phyloP scores from a whole-genome alignment of 2,797 vertebrate genomes.

The Microchirus variegatus region DNA sequence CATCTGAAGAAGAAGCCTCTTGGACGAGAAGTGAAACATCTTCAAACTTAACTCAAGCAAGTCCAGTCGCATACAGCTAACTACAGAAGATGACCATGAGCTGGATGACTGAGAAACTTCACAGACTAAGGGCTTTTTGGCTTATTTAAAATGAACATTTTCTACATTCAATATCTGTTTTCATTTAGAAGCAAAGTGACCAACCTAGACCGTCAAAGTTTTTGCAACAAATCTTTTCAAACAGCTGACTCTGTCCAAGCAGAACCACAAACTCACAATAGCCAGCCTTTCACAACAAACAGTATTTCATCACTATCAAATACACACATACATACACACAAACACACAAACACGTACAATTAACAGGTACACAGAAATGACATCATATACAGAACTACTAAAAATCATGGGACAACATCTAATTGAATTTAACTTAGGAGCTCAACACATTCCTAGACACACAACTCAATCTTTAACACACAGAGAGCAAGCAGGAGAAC shows the following conservation, averaged over 20 bases:
- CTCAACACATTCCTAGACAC: conserved; percentile 17
- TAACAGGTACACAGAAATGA: conserved; percentile 12
- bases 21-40: no score
- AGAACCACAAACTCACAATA: conserved; percentile 41
- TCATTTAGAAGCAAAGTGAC: conserved; percentile 18
- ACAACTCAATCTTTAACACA: conserved; percentile 49
- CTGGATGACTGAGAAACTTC: no score
- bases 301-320: conserved; percentile 16
- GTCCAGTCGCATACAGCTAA: no score
- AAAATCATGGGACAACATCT: conserved; percentile 22
- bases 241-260: conserved; percentile 26
- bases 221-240: conserved; percentile 17
- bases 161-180: not conserved
- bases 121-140: no score
- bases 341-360: conserved; percentile 1
- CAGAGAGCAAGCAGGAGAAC: conserved; percentile 68
- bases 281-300: conserved; percentile 27
- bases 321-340: conserved; percentile 8
- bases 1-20: no score
- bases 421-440: conserved; percentile 31
- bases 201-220: not conserved
- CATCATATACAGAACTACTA: conserved; percentile 24
- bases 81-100: no score
- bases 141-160: no score
- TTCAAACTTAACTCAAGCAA: no score